Evolutionary conservation across 2,797 vertebrate species (phyloP).

Genomic region (Acanthiza pusilla): DNA sequence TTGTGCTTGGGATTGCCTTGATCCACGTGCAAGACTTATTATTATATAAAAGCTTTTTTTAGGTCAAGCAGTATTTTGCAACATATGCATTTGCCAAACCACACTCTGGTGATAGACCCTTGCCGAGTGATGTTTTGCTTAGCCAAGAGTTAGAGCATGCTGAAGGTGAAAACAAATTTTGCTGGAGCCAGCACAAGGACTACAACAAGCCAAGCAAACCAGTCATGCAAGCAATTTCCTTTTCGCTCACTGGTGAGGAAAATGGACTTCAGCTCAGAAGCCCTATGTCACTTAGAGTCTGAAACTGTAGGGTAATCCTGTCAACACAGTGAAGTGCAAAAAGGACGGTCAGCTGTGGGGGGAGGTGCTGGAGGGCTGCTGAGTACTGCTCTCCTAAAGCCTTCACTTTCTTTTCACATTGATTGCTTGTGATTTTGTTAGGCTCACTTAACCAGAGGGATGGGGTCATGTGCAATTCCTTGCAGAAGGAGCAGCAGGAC

Average conservation of each 20-base stretch:
- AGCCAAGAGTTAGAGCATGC: background rate
- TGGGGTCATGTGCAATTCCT: background rate
- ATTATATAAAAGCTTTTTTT: background rate
- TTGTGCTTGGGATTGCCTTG: background rate
- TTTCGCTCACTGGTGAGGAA: background rate
- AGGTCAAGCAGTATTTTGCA: background rate
- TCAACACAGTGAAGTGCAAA: background rate
- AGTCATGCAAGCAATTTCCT: background rate
- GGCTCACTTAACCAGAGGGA: background rate
- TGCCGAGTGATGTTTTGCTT: background rate
- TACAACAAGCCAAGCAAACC: background rate
- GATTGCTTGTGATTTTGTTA: background rate
- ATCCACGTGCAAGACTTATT: background rate
- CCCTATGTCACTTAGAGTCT: background rate
- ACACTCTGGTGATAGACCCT: background rate
- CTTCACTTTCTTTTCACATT: background rate
- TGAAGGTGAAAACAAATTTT: slow-evolving; percentile 19
- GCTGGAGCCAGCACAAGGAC: background rate
- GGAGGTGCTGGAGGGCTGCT: background rate
- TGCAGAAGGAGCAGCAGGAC: background rate
- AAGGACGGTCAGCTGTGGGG: rapidly evolving
- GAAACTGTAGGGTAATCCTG: background rate
- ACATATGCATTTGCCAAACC: background rate
- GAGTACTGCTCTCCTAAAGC: background rate
- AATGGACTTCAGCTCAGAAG: background rate